phyloP scores from a whole-genome alignment of 2,113 vertebrate genomes.

The Cynopterus brachyotis region DNA sequence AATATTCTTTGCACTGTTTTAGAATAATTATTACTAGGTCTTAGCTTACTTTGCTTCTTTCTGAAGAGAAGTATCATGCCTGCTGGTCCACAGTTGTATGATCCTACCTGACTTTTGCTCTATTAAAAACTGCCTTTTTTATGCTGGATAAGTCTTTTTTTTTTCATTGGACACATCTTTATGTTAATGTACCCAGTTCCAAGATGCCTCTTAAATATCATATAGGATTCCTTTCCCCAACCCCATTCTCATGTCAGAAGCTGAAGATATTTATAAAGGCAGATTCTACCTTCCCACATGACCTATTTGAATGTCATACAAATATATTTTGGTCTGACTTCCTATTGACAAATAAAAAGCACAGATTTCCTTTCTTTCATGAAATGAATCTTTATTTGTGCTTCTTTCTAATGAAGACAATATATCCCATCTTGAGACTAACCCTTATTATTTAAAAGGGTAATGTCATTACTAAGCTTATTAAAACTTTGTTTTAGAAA shows the following conservation, averaged over 20 bases:
- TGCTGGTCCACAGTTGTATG: neutral
- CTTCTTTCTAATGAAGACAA: neutral
- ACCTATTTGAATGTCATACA: neutral
- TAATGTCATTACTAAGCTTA: neutral
- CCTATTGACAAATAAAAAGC: neutral
- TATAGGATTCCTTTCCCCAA: neutral
- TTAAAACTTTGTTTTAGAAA: conserved; percentile 42
- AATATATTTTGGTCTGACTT: conserved; percentile 19
- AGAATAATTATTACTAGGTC: neutral
- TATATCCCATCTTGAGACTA: neutral
- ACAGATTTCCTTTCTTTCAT: neutral
- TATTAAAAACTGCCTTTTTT: neutral
- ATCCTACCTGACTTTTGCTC: neutral
- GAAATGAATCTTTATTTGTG: neutral
- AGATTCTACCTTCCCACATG: neutral
- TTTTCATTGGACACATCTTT: neutral
- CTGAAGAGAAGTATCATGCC: neutral
- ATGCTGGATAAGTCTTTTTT: neutral
- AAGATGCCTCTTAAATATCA: neutral
- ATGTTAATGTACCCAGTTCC: neutral
- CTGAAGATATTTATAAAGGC: neutral
- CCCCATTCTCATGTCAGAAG: neutral
- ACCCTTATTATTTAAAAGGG: neutral
- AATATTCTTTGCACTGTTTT: neutral
- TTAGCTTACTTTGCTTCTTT: neutral